These are phyloP conservation scores for Tigriopus japonicus DNA, from an alignment of 1,140 invertebrate genomes.

Conservation along the genomic window DNA sequence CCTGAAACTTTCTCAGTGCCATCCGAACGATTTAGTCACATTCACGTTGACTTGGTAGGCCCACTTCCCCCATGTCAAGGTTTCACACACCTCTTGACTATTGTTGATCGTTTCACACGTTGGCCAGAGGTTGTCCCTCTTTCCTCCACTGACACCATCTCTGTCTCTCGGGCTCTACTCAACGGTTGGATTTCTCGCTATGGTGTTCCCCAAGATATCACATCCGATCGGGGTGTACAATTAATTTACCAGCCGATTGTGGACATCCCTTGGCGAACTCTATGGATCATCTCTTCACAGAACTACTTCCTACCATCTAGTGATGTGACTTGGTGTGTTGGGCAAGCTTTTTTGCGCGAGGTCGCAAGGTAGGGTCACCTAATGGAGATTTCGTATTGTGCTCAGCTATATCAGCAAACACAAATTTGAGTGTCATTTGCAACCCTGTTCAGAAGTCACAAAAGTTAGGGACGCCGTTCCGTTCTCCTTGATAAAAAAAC, in stretches of 20 bases:
- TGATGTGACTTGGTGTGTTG: too few relatives aligned
- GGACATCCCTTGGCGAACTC: not conserved
- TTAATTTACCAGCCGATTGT: slow-evolving; percentile 23
- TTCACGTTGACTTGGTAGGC: slow-evolving; percentile 21
- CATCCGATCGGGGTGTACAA: slow-evolving; percentile 26
- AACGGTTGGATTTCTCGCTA: slow-evolving; percentile 23
- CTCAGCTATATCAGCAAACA: too few relatives aligned
- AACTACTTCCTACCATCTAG: slow-evolving; percentile 19
- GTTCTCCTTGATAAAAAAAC: too few relatives aligned
- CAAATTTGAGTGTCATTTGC: too few relatives aligned
- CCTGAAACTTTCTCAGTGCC: not conserved
- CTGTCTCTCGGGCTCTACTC: slow-evolving; percentile 20
- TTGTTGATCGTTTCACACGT: slow-evolving; percentile 18
- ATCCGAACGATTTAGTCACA: slow-evolving; percentile 14
- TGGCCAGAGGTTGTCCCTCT: slow-evolving; percentile 20
- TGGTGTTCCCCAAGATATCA: slow-evolving; percentile 22
- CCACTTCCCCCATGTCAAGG: slow-evolving; percentile 17
- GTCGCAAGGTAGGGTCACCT: too few relatives aligned
- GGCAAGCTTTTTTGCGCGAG: too few relatives aligned
- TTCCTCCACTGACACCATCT: slow-evolving; percentile 20
- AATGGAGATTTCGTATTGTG: too few relatives aligned
- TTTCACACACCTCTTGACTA: slow-evolving; percentile 18
- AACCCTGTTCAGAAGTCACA: too few relatives aligned
- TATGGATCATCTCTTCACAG: slow-evolving; percentile 17
- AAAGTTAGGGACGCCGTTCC: too few relatives aligned